Evolutionary conservation across 1,140 invertebrate genomes (phyloP).

Genomic region (Muscidifurax raptorellus): DNA sequence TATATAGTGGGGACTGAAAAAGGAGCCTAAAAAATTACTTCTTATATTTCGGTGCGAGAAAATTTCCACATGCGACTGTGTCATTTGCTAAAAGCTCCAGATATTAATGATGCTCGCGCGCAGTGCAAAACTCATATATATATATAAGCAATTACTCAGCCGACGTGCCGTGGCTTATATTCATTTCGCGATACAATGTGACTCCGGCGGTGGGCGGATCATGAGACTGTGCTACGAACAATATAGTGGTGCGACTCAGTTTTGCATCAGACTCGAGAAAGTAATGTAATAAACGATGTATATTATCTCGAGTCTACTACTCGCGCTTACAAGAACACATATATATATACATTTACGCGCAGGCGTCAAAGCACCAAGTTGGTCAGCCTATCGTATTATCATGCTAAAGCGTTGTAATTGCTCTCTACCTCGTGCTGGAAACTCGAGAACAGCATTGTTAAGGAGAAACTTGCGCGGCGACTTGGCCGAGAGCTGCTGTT

Average conservation of each 20-base stretch:
- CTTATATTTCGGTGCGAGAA: too few relatives aligned
- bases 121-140: background rate
- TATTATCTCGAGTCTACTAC: background rate
- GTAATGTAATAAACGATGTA: too few relatives aligned
- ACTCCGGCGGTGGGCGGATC: background rate
- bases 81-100: slow-evolving; percentile 11
- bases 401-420: slow-evolving; percentile 38
- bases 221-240: background rate
- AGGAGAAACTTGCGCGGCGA: slow-evolving; percentile 11
- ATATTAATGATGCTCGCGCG: slow-evolving; percentile 8
- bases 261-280: background rate
- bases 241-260: background rate
- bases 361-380: background rate
- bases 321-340: background rate
- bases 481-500: background rate
- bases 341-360: background rate
- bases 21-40: background rate
- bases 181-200: background rate
- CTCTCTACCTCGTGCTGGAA: background rate
- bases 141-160: slow-evolving; percentile 37
- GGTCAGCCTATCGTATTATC: slow-evolving; percentile 31
- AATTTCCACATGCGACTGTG: background rate
- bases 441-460: slow-evolving; percentile 42
- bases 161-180: background rate
- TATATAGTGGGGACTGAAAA: background rate